Conservation (phyloP, 2,113 vertebrate genomes). For the Gobiocypris rarus region DNA sequence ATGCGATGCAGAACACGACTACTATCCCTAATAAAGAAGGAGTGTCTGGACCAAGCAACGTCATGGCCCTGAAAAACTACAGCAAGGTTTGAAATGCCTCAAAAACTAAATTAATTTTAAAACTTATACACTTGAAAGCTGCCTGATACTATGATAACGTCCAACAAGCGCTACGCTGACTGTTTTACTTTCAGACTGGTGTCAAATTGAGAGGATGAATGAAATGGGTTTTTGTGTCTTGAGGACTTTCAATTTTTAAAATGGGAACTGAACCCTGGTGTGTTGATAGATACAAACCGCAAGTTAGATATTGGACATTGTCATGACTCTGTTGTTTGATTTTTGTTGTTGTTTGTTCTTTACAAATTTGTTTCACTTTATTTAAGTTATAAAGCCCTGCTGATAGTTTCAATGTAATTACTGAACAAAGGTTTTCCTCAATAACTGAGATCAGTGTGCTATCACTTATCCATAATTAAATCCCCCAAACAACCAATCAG, state of each 20-base stretch:
- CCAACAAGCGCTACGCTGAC: neutral
- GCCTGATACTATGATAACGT: conserved; percentile 25
- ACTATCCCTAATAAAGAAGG: neutral
- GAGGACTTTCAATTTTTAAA: conserved; percentile 48
- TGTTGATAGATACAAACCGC: conserved; percentile 18
- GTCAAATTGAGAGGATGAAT: neutral
- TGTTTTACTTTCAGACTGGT: conserved; percentile 21
- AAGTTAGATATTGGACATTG: conserved; percentile 45
- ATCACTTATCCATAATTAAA: neutral
- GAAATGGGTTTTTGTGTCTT: conserved; percentile 17
- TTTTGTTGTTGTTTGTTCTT: neutral
- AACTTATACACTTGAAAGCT: conserved; percentile 41
- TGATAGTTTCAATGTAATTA: neutral
- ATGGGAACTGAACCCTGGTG: neutral
- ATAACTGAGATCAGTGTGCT: too few relatives aligned
- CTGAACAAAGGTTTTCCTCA: neutral
- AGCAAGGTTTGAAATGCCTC: conserved; percentile 44
- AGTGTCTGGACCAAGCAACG: neutral
- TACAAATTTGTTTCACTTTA: neutral
- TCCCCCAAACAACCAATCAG: conserved; percentile 1
- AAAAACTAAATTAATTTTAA: conserved; percentile 20
- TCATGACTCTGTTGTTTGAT: neutral
- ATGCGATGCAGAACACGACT: conserved; percentile 7
- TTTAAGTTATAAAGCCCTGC: neutral
- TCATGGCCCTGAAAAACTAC: conserved; percentile 1